Evolutionary conservation across 1,140 invertebrate species (phyloP).

Genomic region (Zaprionus ornatus): DNA sequence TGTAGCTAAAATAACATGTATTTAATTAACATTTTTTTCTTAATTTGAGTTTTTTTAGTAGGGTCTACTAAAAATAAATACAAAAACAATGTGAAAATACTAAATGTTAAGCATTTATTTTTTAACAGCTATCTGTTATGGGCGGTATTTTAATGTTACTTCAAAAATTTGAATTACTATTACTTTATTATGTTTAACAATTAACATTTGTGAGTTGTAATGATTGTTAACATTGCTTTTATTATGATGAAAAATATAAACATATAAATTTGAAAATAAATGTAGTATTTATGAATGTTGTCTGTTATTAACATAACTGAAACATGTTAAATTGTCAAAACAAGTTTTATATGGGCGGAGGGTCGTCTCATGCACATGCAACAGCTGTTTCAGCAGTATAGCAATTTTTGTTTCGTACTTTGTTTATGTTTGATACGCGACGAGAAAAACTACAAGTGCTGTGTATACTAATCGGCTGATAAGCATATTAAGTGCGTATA

Average conservation of each 20-base stretch:
- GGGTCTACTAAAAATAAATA: not conserved
- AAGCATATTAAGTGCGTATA: constrained; percentile 12
- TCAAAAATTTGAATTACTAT: not conserved
- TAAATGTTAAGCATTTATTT: not conserved
- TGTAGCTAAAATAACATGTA: not conserved
- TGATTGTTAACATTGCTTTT: not conserved
- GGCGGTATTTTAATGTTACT: not conserved
- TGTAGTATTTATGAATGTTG: not conserved
- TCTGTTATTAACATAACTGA: constrained; percentile 22
- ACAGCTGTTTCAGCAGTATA: constrained; percentile 63
- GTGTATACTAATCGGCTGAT: not conserved
- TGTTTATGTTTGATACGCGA: constrained; percentile 61
- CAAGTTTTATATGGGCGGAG: constrained; percentile 1
- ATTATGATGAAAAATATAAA: not conserved
- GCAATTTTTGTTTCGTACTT: constrained; percentile 31
- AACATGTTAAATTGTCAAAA: constrained; percentile 14
- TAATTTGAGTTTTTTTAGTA: not conserved
- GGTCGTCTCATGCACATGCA: constrained; percentile 32
- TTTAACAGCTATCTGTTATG: not conserved
- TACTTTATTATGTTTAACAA: not conserved
- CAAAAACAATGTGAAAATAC: not conserved
- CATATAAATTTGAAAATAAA: not conserved
- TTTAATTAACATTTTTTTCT: not conserved
- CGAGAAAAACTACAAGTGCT: constrained; percentile 16
- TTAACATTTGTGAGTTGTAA: not conserved